phyloP scores from a whole-genome alignment of 2,113 vertebrate genomes.

The Otis tarda region DNA sequence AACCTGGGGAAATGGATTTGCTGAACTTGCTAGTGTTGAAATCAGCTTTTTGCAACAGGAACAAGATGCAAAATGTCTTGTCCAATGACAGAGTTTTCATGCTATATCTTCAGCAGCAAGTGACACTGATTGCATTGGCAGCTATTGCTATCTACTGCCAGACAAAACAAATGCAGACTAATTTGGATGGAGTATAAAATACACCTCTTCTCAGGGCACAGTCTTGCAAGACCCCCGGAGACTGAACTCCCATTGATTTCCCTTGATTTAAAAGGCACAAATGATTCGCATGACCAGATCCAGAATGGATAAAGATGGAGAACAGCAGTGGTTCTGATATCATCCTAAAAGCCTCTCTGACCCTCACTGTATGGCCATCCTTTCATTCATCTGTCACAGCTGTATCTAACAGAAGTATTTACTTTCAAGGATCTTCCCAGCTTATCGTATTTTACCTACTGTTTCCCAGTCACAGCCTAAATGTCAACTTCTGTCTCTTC shows the following conservation, averaged over 20 bases:
- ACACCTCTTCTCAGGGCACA: slow-evolving; percentile 27
- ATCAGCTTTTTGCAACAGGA: background rate
- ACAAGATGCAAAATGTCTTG: slow-evolving; percentile 20
- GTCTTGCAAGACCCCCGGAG: background rate
- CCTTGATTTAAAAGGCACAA: slow-evolving; percentile 50
- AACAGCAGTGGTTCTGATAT: slow-evolving; percentile 16
- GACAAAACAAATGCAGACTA: slow-evolving; percentile 35
- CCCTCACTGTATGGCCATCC: background rate
- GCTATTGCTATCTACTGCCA: background rate
- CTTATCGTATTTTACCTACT: background rate
- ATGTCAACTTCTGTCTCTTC: background rate
- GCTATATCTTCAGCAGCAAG: slow-evolving; percentile 23
- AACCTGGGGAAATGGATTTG: background rate
- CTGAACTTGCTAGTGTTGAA: slow-evolving; percentile 1
- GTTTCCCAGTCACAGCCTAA: background rate
- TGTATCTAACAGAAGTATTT: slow-evolving; percentile 11
- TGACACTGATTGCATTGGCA: slow-evolving; percentile 33
- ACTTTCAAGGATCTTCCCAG: background rate
- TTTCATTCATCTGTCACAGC: slow-evolving; percentile 33
- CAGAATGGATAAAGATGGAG: slow-evolving; percentile 48
- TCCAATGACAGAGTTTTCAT: slow-evolving; percentile 33
- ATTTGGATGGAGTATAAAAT: slow-evolving; percentile 44
- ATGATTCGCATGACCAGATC: slow-evolving; percentile 44
- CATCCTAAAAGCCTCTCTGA: slow-evolving; percentile 4
- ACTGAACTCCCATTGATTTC: slow-evolving; percentile 61